Percentiles rank a stretch among this genome's conserved stretches.
These are phyloP conservation scores for Blennius ocellaris DNA, from an alignment of 2,113 vertebrate species.

Conservation along the genomic window DNA sequence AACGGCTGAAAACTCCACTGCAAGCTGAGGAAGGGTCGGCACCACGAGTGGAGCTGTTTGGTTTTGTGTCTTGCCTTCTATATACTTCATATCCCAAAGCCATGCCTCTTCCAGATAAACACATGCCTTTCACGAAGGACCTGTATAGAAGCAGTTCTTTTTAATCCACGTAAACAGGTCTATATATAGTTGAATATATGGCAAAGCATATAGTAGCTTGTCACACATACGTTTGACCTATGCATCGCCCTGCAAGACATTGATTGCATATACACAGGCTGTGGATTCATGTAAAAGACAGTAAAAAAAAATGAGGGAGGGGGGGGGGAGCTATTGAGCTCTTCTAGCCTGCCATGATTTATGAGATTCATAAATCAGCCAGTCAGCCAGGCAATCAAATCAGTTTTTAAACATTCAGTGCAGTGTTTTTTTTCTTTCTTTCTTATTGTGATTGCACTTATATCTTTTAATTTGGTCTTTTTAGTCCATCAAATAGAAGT, in stretches of 20 bases:
- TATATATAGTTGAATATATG: slow-evolving; percentile 30
- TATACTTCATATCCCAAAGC: not conserved
- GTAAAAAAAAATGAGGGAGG: slow-evolving; percentile 5
- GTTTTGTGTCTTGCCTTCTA: not conserved
- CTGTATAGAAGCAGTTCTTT: slow-evolving; percentile 26
- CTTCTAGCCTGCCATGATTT: slow-evolving; percentile 2
- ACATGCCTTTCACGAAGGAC: slow-evolving; percentile 33
- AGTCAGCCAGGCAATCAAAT: slow-evolving; percentile 15
- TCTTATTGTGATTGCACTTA: not conserved
- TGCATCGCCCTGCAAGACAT: slow-evolving; percentile 15
- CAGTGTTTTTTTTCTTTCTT: not conserved
- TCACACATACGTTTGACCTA: slow-evolving; percentile 31
- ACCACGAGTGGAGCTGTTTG: slow-evolving; percentile 12
- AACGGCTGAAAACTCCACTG: slow-evolving; percentile 36
- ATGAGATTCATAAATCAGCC: slow-evolving; percentile 30
- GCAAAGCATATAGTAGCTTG: slow-evolving; percentile 8
- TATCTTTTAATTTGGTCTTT: slow-evolving; percentile 10
- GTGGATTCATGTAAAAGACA: not conserved
- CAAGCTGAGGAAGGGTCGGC: slow-evolving; percentile 23
- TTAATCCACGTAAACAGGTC: slow-evolving; percentile 17
- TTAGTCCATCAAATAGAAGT: slow-evolving; percentile 11
- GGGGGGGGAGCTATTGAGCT: slow-evolving; percentile 15
- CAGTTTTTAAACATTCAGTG: slow-evolving; percentile 18
- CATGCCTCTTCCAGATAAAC: slow-evolving; percentile 23
- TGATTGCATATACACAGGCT: not conserved